Base-by-base conservation (phyloP, 2,888 invertebrate species). In the Ochlodes sylvanus region DNA sequence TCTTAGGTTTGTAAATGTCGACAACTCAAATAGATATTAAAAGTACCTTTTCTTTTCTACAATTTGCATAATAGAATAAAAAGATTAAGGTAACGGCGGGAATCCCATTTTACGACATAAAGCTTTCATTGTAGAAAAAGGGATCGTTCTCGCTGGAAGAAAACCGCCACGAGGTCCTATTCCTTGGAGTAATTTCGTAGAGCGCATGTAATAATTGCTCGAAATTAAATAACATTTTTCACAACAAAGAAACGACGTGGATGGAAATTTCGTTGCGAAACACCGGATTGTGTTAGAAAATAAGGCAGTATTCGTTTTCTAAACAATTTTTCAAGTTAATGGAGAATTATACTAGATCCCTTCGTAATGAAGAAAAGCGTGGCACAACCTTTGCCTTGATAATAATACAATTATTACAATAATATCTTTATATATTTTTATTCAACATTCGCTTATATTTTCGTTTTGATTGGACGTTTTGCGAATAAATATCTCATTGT, bases 171-270 rank as follows among this genome's bases (percentile, higher is more conserved):
- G 82, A 83, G 82, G 79, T 84, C 83, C 83, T 89, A 90, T 92
- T 89, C 92, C 92, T 91, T 87, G 76, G 91, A 90, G 92, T 92
- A 92, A 92, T 92, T 91, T 85, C 84, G 89, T 85, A 88, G 87
- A 92, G 88, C 89, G 89, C 88, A 86, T 89, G 90, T 90, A 92
- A 92, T 92, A 90, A 92, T 92, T 92, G 91, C 88, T 83, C 75
- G 79, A 89, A 92, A 92, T 92, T 91, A 92, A 92, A 92, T 91
- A 90, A 90, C 84, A 91, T 87, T 89, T 88, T 89, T 90, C 88
- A 89, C 87, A 88, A 90, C 87, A 89, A 87, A 88, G 88, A 87
- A 89, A 87, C 85, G 85, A 84, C 80, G 83, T 78, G 84, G 82
- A 86, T 84, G 85, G 81, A 86, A 88, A 88, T 85, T 85, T 83